A percentile compares a stretch with the other conserved stretches of the same genome.
These are phyloP conservation scores for Graptemys geographica DNA, from an alignment of 2,797 vertebrate species.

Conservation along the genomic window DNA sequence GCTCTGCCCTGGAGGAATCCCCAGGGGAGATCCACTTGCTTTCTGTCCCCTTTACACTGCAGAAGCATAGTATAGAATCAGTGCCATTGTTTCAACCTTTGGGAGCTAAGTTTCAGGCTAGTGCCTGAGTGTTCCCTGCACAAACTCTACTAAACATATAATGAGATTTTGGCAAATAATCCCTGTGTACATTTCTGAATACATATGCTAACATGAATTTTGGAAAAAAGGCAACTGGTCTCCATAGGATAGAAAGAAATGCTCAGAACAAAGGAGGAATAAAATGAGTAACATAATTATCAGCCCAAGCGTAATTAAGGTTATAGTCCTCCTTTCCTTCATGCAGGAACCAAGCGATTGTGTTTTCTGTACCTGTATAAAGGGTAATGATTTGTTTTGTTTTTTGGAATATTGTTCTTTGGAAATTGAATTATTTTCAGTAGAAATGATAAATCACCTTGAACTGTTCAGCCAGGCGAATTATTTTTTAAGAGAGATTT, in stretches of 20 bases:
- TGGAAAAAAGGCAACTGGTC: not conserved
- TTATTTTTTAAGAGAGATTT: not conserved
- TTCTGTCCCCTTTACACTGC: not conserved
- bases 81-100: not conserved
- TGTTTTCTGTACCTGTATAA: not conserved
- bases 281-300: not conserved
- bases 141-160: not conserved
- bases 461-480: not conserved
- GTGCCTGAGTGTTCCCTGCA: not conserved
- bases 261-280: not conserved
- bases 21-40: not conserved
- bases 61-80: not conserved
- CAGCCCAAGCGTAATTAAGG: not conserved
- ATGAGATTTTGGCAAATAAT: not conserved
- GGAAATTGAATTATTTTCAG: not conserved
- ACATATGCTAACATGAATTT: not conserved
- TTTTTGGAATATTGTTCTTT: fast-evolving
- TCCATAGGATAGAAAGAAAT: not conserved
- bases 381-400: not conserved
- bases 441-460: not conserved
- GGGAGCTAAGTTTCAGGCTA: not conserved
- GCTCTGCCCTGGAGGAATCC: not conserved
- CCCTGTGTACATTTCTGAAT: constrained; percentile 1
- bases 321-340: not conserved
- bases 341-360: not conserved